Evolutionary conservation across 2,888 invertebrate genomes (phyloP), one percentile per base, ranked within the genome.

Genomic region (Elaeidobius kamerunicus): DNA sequence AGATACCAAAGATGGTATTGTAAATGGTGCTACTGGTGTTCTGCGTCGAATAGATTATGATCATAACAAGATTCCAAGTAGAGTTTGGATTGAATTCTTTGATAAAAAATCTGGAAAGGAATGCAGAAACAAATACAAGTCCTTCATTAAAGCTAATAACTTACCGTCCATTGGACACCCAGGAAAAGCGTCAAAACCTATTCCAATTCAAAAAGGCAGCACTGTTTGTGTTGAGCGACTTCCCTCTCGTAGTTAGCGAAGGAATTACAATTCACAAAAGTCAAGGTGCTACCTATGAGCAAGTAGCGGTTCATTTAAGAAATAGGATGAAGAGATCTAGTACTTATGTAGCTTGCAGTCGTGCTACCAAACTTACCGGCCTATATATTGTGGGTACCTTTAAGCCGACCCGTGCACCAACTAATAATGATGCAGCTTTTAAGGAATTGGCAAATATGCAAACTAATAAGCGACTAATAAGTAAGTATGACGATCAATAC

Each of bases 21-120:
- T 64, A 6, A 63, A 62, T 59, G 66, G 59, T 18, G 62, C 60
- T n/a, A 54, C 23, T 9, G 52, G 52, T 27, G 11, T 34, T 9
- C n/a, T 52, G 9, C 18, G 32, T 6, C 19, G 34, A 30, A 32
- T 47, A 2, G 48, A 43, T 12, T 20, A 49, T 15, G 28, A 30
- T 30, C 9, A 47, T 5, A 15, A 30, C n/a, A n/a, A 41, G 2
- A 18, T 18, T 2, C 42, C 42, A 2, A 23, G 7, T 27, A 44
- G 15, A 16, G 19, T 30, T 2, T 49, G 49, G 49, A 48, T 49
- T 28, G 42, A 49, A 28, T 49, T 49, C 30, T 30, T 14, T 12
- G 49, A 49, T 28, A 12, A 14, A 15, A 35, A 28, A 30, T 12
- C 18, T 9, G 49, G 43, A 7, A 30, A 30, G 30, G 15, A 45